Conservation (phyloP, 2,888 invertebrate species). For the Pristionchus japonicus region DNA sequence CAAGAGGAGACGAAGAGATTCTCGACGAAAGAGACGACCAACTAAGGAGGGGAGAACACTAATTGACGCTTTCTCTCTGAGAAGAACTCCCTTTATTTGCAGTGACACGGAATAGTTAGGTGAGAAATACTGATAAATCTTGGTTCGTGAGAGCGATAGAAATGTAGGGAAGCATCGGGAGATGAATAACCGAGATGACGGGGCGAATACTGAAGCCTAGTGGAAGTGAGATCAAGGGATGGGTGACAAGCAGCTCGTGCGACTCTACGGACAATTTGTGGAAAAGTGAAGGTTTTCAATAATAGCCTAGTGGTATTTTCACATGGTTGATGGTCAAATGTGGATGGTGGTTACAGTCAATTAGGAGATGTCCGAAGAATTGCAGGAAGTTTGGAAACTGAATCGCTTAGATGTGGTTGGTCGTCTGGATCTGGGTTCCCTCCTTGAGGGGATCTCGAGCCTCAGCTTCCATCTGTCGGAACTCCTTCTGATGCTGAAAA, state of each 20-base stretch:
- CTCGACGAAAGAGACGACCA: background rate
- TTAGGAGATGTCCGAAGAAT: too few species aligned
- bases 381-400: too few species aligned
- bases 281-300: too few species aligned
- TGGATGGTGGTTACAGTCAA: too few species aligned
- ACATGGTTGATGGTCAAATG: too few species aligned
- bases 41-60: constrained; percentile 28
- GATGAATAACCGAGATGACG: background rate
- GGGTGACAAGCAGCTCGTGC: too few species aligned
- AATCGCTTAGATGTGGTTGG: background rate
- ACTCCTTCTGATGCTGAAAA: constrained; percentile 42
- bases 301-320: too few species aligned
- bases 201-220: background rate
- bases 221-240: constrained; percentile 25
- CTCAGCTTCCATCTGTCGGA: background rate
- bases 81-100: constrained; percentile 21
- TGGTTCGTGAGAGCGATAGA: background rate
- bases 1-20: background rate
- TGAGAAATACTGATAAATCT: background rate
- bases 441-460: background rate
- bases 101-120: constrained; percentile 16
- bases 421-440: background rate
- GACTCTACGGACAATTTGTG: too few species aligned
- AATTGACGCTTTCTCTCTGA: background rate
- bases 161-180: background rate